Conservation (phyloP, 2,797 vertebrate genomes). For the Eleutherodactylus coqui region DNA sequence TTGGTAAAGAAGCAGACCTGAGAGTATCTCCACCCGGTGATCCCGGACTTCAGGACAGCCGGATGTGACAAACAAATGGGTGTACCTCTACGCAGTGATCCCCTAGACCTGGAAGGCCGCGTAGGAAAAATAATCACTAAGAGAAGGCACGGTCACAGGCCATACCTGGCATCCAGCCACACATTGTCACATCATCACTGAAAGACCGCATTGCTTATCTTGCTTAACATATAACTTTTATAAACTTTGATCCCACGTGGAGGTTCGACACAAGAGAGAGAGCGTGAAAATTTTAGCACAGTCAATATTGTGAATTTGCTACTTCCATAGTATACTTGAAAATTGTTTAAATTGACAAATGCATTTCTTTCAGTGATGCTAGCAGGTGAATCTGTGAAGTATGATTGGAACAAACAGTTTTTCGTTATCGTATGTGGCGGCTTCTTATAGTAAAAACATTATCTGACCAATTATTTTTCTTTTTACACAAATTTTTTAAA, state of each 20-base stretch:
- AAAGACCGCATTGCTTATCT: too few relatives aligned
- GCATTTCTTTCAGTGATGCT: slow-evolving; percentile 80
- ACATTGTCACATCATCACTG: too few relatives aligned
- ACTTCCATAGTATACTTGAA: slow-evolving; percentile 85
- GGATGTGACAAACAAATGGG: too few relatives aligned
- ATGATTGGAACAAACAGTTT: slow-evolving; percentile 82
- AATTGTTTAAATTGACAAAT: slow-evolving; percentile 82
- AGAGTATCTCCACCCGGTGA: too few relatives aligned
- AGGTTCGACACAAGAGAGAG: slow-evolving; percentile 80
- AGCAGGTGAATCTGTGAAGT: slow-evolving; percentile 84
- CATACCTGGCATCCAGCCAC: too few relatives aligned
- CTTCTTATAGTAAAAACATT: slow-evolving; percentile 77
- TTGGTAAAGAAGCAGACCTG: too few relatives aligned
- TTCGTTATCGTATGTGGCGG: slow-evolving; percentile 79
- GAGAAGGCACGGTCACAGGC: too few relatives aligned
- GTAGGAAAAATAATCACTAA: too few relatives aligned
- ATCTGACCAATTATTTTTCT: slow-evolving; percentile 76
- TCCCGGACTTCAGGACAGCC: too few relatives aligned
- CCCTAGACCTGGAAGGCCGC: too few relatives aligned
- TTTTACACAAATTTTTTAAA: not conserved
- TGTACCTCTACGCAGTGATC: too few relatives aligned
- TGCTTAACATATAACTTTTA: too few relatives aligned
- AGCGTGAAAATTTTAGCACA: slow-evolving; percentile 78
- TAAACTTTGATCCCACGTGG: slow-evolving; percentile 70
- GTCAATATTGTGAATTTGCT: slow-evolving; percentile 83